Evolutionary conservation across 1,140 invertebrate species (phyloP), one percentile per base, ranked within the genome.

Genomic region (Aricia agestis): DNA sequence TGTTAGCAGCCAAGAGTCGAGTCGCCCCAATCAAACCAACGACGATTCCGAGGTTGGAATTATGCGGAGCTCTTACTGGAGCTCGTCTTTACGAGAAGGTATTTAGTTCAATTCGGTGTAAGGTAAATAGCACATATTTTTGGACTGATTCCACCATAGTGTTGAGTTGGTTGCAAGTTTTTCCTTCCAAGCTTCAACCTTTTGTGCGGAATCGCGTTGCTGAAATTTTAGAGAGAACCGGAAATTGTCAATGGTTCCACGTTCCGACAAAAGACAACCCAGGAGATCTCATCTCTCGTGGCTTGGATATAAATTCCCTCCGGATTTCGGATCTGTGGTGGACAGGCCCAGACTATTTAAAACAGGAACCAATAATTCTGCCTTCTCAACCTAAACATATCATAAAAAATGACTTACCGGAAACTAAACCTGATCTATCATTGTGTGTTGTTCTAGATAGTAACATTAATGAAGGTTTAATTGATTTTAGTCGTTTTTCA

Each of bases 101-200:
- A 32, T 32, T 66, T 5, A 15, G 11, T 1, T 72, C 75, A 7
- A 41, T 76, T 19, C 15, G 70, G 52, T 9, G 66, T 1, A 17
- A 61, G 6, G 19, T 58, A 15, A 41, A 3, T 0, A 63, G 68
- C n/a, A 45, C 25, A 2, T n/a, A 66, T 6, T 76, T 74, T 58
- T 76, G 75, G 75, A 76, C 66, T 36, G 72, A 76, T 17, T 74
- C 75, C n/a, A 74, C 69, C 0, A 72, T 76, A 18, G 72, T 76
- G 5, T 41, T 76, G 31, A 72, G 72, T 17, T 76, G 75, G 72
- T 66, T 76, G 9, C 15, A 18, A 9, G 18, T 59, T 15, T 59
- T 18, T 6, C 58, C 58, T 4, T 18, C 7, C 17, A 17, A 18
- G 4, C 7, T 59, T 17, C 4, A 42, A 17, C 17, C 58, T 5